phyloP scores from a whole-genome alignment of 37 sponge, comb jelly and placozoan genomes.

The Chondrosia reniformis region DNA sequence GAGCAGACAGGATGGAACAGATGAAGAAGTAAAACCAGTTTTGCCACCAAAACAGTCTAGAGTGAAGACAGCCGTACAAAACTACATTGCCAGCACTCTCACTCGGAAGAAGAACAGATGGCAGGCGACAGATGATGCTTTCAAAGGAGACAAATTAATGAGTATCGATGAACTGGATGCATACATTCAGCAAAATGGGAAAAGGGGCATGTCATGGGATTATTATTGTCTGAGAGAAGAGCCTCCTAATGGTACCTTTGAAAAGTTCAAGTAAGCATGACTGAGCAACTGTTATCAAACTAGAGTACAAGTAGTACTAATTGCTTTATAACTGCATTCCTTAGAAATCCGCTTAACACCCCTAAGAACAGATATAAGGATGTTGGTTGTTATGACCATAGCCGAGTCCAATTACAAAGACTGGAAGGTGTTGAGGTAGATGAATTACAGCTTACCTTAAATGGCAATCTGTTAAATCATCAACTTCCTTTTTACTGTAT shows the following conservation, averaged over 20 bases:
- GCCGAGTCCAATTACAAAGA: slow-evolving; percentile 50
- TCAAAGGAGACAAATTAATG: slow-evolving; percentile 51
- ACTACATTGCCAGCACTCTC: slow-evolving; percentile 15
- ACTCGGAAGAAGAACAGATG: slow-evolving; percentile 8
- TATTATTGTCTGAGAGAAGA: slow-evolving; percentile 58
- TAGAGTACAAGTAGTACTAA: too few species aligned
- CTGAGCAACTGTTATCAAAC: neutral
- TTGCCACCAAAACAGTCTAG: slow-evolving; percentile 33
- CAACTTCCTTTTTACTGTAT: neutral
- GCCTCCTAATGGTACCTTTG: slow-evolving; percentile 19
- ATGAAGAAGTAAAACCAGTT: slow-evolving; percentile 23
- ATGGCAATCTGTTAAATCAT: neutral
- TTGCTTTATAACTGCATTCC: neutral
- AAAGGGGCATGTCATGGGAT: slow-evolving; percentile 49
- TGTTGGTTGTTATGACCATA: slow-evolving; percentile 72
- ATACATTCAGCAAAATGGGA: slow-evolving; percentile 36
- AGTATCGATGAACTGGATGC: slow-evolving; percentile 43
- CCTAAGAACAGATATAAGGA: slow-evolving; percentile 89
- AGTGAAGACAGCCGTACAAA: slow-evolving; percentile 37
- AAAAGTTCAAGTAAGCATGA: slow-evolving; percentile 47
- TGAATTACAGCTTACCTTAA: neutral
- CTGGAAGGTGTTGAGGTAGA: slow-evolving; percentile 40
- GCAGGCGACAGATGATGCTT: slow-evolving; percentile 21
- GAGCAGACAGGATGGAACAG: neutral
- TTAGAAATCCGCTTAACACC: slow-evolving; percentile 55